A percentile compares a stretch with the other conserved stretches of the same genome.
These are phyloP conservation scores for Drosophila bunnanda DNA, from an alignment of 2,888 invertebrate genomes.

Conservation along the genomic window DNA sequence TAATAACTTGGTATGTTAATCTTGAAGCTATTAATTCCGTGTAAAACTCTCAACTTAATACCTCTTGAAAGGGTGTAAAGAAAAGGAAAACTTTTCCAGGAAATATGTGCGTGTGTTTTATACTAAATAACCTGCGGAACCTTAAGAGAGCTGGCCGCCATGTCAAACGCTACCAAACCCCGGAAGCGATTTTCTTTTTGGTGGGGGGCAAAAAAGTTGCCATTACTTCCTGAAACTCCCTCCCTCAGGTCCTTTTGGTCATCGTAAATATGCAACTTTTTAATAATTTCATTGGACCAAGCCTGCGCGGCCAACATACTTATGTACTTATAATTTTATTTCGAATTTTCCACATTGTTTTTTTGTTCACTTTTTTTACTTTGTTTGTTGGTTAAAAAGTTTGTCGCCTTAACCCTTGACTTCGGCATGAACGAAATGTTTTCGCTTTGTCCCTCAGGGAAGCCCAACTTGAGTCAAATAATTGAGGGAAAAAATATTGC, in stretches of 20 bases:
- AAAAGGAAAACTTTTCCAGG: constrained; percentile 22
- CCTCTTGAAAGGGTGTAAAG: neutral
- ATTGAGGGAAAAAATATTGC: constrained; percentile 33
- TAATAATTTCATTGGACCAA: constrained; percentile 36
- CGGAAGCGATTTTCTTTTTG: neutral
- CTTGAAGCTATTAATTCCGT: too few species aligned
- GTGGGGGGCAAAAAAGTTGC: neutral
- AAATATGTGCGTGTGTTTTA: constrained; percentile 13
- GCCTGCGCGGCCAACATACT: constrained; percentile 23
- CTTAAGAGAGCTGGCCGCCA: constrained; percentile 13
- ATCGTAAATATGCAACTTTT: constrained; percentile 49
- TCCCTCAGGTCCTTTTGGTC: constrained; percentile 23
- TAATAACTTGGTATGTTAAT: too few species aligned
- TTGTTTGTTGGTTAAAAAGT: constrained; percentile 26
- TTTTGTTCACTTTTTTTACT: neutral
- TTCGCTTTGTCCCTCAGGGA: constrained; percentile 6
- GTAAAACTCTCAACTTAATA: too few species aligned
- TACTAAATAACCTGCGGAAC: constrained; percentile 37
- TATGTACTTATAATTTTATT: constrained; percentile 42
- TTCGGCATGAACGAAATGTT: constrained; percentile 6
- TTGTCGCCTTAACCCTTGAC: constrained; percentile 45
- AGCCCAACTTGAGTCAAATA: constrained; percentile 22
- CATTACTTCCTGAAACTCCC: neutral
- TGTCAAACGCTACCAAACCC: constrained; percentile 17
- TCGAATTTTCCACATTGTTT: constrained; percentile 4